Conservation (phyloP, 2,113 vertebrate genomes). For the Archilochus colubris region DNA sequence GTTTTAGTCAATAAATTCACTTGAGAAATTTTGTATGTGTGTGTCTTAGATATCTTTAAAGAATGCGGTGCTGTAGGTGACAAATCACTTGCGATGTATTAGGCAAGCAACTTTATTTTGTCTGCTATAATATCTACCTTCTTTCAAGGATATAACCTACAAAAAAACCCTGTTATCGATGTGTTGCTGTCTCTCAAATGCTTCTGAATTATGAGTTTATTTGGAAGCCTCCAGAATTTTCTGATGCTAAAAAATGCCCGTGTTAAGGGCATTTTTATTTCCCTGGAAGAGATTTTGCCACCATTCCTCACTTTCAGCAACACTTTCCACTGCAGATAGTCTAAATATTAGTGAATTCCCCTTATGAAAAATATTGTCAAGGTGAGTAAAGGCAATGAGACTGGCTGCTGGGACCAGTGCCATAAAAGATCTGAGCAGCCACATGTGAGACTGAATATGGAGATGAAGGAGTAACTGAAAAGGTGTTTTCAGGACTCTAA, state of each 20-base stretch:
- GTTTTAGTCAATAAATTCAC: conserved; percentile 85
- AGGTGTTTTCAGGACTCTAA: background rate
- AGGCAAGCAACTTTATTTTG: conserved; percentile 65
- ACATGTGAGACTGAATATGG: background rate
- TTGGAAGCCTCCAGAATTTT: conserved; percentile 9
- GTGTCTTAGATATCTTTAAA: conserved; percentile 69
- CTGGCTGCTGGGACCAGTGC: background rate
- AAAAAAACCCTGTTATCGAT: conserved; percentile 19
- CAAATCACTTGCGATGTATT: conserved; percentile 63
- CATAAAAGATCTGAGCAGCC: background rate
- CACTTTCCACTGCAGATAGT: background rate
- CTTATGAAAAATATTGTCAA: background rate
- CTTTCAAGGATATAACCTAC: conserved; percentile 25
- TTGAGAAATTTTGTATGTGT: conserved; percentile 58
- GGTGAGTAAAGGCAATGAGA: background rate
- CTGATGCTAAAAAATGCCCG: background rate
- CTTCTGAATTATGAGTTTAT: conserved; percentile 30
- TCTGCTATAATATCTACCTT: background rate
- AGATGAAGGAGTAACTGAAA: background rate
- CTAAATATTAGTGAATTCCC: background rate
- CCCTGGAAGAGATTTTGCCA: background rate
- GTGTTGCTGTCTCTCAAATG: background rate
- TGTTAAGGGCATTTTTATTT: background rate
- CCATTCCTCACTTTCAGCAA: conserved; percentile 13
- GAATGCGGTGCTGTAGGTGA: conserved; percentile 69